Base-by-base conservation (phyloP, 2,888 invertebrate species). In the Acleris emargana region DNA sequence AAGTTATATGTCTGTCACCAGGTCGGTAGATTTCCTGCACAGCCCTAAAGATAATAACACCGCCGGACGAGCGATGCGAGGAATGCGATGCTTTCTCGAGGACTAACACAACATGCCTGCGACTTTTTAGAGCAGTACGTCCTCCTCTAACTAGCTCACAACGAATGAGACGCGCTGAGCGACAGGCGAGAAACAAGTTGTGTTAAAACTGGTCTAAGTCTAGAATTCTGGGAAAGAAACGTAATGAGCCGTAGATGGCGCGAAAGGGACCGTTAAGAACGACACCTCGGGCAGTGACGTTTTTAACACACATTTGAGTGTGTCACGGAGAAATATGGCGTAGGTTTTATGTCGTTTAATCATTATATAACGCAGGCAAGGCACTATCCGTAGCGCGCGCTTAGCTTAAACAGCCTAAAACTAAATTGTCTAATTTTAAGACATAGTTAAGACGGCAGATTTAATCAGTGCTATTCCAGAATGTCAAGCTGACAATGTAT, bases 41-140 rank as follows among this genome's bases (percentile, higher is more conserved):
- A 38, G 13, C 38, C 38, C 38, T 38, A 38, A 62, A 64, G 53
- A 72, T 66, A 71, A 71, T 73, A 74, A 76, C 38, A 38, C 13
- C 71, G 68, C 79, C 78, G 82, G 82, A 77, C 80, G 82, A 57
- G 51, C 18, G 51, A 57, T 62, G 50, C 49, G 18, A 18, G 22
- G 64, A 64, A 64, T 64, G 64, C 51, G 42, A 20, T 11, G 59
- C 25, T 57, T 51, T 58, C 58, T 62, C 57, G 17, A 45, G 16
- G 43, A 11, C 49, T 11, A 32, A n/a, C 55, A 18, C 55, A 49
- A 62, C 49, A 51, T 32, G 16, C 49, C 25, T 28, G 60, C 38
- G 38, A 38, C 13, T 38, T 38, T 38, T 49, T 25, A 28, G 47
- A 32, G 18, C 13, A 18, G 11, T 53, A 32, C 53, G 38, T 38